Percentiles rank a stretch among this genome's conserved stretches.
Conservation (phyloP, 2,797 vertebrate genomes). For the Huso huso region DNA sequence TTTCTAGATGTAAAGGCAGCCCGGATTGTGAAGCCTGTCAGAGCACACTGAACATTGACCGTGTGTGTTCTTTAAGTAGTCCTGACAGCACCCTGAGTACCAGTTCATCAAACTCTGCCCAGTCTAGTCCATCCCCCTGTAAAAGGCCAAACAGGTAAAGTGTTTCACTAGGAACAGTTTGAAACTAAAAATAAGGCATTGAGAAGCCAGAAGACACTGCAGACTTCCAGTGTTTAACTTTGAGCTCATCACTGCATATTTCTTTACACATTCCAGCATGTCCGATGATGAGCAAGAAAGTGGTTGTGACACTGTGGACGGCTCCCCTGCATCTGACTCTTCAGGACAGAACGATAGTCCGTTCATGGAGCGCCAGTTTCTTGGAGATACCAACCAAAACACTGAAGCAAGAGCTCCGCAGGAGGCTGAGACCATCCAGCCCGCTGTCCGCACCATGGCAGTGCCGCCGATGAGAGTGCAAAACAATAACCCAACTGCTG, state of each 20-base stretch:
- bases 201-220: no score
- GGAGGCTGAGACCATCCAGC: constrained; percentile 67
- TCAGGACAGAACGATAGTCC: constrained; percentile 76
- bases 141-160: constrained; percentile 87
- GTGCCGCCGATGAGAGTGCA: constrained; percentile 82
- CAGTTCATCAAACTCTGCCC: constrained; percentile 78
- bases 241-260: not conserved
- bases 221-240: not conserved
- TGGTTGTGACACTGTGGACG: constrained; percentile 87
- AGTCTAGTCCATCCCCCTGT: constrained; percentile 84
- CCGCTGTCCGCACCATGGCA: constrained; percentile 77
- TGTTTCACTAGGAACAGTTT: not conserved
- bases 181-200: no score
- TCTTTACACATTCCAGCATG: constrained; percentile 59
- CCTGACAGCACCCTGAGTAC: constrained; percentile 93
- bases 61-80: constrained; percentile 92
- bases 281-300: constrained; percentile 94
- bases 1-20: constrained; percentile 80
- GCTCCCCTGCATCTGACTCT: constrained; percentile 81
- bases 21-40: constrained; percentile 92
- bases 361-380: constrained; percentile 71
- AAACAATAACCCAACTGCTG: constrained; percentile 61
- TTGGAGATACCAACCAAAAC: constrained; percentile 68
- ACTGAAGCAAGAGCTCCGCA: constrained; percentile 15
- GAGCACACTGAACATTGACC: constrained; percentile 89